Percentiles rank a stretch among this genome's conserved stretches.
These are phyloP conservation scores for Musca domestica DNA, from an alignment of 1,140 invertebrate species.

Conservation along the genomic window DNA sequence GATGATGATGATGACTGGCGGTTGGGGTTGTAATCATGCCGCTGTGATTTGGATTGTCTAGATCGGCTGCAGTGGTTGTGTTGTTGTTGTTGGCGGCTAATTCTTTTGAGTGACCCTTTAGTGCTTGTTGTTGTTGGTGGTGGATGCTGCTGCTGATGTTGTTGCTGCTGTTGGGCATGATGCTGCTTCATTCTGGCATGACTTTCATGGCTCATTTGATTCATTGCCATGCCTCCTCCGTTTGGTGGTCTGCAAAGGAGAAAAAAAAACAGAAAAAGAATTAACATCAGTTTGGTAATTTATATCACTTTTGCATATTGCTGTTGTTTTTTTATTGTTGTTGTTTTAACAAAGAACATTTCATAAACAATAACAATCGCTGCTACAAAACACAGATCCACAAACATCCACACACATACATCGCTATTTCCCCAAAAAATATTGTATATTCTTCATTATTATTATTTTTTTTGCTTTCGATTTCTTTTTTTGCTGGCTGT, in stretches of 20 bases:
- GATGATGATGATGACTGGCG: constrained; percentile 12
- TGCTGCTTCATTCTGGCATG: constrained; percentile 51
- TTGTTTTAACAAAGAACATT: constrained; percentile 5
- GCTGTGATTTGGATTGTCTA: constrained; percentile 36
- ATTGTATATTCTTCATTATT: too few species aligned
- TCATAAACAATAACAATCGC: too few species aligned
- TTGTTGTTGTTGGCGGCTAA: constrained; percentile 28
- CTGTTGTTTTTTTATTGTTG: background rate
- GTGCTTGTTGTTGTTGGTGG: constrained; percentile 22
- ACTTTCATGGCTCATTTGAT: constrained; percentile 49
- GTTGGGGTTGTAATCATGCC: constrained; percentile 22
- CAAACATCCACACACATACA: too few species aligned
- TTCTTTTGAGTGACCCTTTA: too few species aligned
- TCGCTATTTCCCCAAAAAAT: too few species aligned
- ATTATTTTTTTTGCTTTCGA: too few species aligned
- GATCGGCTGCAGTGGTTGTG: constrained; percentile 29
- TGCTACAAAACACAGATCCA: too few species aligned
- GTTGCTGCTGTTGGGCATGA: constrained; percentile 41
- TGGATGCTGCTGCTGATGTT: constrained; percentile 30
- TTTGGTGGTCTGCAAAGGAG: background rate
- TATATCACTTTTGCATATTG: constrained; percentile 19
- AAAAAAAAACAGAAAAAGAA: constrained; percentile 1
- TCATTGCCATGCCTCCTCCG: constrained; percentile 33
- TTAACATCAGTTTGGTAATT: background rate
- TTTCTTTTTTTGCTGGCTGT: too few species aligned